Conservation (phyloP, 2,888 invertebrate species). For the Elysia crispata region DNA sequence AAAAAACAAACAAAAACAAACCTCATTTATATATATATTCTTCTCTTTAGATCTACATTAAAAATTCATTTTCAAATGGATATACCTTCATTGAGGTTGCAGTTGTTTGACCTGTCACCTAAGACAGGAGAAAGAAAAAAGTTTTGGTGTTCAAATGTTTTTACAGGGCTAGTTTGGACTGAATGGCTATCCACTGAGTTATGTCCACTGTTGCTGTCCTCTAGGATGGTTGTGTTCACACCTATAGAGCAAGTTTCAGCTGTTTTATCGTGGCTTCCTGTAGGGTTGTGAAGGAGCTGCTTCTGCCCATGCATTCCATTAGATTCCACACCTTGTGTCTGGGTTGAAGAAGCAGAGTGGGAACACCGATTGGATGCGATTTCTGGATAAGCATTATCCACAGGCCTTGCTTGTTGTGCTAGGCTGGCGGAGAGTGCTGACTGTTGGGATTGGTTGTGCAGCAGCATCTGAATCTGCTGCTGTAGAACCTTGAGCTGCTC, state of each 20-base stretch:
- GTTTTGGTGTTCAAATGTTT: not conserved
- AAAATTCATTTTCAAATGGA: too few species aligned
- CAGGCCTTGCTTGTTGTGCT: too few species aligned
- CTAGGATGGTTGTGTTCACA: conserved; percentile 63
- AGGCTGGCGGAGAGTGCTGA: conserved; percentile 13
- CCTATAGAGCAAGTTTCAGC: conserved; percentile 46
- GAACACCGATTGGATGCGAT: too few species aligned
- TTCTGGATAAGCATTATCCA: too few species aligned
- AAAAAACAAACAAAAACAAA: too few species aligned
- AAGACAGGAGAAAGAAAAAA: conserved; percentile 11
- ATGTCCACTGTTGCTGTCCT: not conserved
- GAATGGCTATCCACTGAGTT: conserved; percentile 22
- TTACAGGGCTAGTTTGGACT: conserved; percentile 36
- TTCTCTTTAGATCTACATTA: too few species aligned
- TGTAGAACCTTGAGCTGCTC: conserved; percentile 71
- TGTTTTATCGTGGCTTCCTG: not conserved
- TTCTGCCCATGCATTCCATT: too few species aligned
- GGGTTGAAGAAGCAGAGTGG: not conserved
- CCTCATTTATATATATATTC: too few species aligned
- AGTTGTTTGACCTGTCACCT: too few species aligned
- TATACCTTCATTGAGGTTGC: too few species aligned
- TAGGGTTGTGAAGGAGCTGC: too few species aligned
- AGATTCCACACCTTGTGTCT: too few species aligned
- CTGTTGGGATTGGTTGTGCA: conserved; percentile 57
- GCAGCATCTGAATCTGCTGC: conserved; percentile 70